Evolutionary conservation across 1,140 invertebrate species (phyloP), one percentile per base, ranked within the genome.

Genomic region (Drosophila kohkoa): DNA sequence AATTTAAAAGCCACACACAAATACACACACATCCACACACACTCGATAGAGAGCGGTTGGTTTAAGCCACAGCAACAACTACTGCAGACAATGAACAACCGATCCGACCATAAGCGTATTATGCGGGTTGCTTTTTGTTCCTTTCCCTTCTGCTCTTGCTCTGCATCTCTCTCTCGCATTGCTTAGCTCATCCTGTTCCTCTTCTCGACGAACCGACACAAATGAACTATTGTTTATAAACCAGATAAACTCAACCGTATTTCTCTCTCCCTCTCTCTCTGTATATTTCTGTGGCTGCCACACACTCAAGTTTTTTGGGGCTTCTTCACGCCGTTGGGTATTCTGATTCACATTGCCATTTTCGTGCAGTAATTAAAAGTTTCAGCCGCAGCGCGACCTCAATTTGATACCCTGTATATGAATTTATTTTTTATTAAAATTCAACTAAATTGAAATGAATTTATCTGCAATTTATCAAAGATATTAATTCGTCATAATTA

Each of bases 141-240:
- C 28, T 10, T 30, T 25, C 7, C 43, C 32, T 7, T 3, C 4
- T 20, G 43, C 59, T 25, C 20, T 25, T 25, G 3, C 20, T 25
- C 20, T 25, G 20, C 20, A 25, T 25, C 35, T 10, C 54, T 11
- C 28, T 45, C 46, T 13, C 6, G 20, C 15, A 13, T 30, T 55
- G 3, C 55, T 38, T 38, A 8, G 2, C 54, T 35, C 30, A 46
- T 16, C 48, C 25, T 54, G 13, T 7, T 64, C 45, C 32, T 45
- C 32, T 32, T 38, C 32, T 54, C 51, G 7, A 15, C 51, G n/a
- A 54, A 54, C 63, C 43, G 45, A 76, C 67, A 73, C 67, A 86
- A 89, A 89, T 88, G 81, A 88, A 88, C 81, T 88, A 88, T 89
- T 89, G 85, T 89, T 78, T 83, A 82, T 87, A 82, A 79, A 68